Conservation (phyloP, 2,113 vertebrate genomes). For the Pangasianodon hypophthalmus region DNA sequence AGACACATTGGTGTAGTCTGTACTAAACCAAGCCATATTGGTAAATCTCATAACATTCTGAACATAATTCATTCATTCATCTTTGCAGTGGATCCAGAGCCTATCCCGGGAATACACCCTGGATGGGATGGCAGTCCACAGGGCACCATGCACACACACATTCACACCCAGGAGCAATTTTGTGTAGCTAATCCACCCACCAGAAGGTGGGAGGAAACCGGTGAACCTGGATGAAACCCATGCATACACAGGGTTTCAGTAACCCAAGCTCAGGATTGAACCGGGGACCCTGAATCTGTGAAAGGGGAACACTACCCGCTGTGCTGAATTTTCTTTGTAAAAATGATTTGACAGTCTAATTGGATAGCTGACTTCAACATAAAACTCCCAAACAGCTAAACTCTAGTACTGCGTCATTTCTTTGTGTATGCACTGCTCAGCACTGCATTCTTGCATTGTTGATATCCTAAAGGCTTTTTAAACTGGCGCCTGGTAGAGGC, state of each 20-base stretch:
- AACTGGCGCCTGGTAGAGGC: background rate
- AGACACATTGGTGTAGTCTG: background rate
- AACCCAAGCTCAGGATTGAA: background rate
- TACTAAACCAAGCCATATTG: background rate
- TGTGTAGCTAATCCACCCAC: background rate
- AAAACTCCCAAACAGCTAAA: background rate
- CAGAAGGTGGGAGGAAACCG: background rate
- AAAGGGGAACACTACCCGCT: background rate
- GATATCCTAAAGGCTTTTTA: background rate
- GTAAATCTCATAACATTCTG: background rate
- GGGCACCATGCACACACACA: background rate
- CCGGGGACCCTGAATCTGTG: background rate
- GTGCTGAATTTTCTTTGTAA: background rate
- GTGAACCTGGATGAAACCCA: background rate
- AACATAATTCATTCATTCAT: background rate
- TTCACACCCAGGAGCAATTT: background rate
- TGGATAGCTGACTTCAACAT: background rate
- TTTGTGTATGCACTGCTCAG: background rate
- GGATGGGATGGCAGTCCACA: background rate
- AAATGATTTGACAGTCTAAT: background rate
- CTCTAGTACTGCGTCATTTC: background rate
- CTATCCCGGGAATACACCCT: background rate
- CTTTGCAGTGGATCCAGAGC: background rate
- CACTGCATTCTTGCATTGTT: background rate
- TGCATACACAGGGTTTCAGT: background rate